Evolutionary conservation across 2,797 vertebrate species (phyloP).

Genomic region (Crenichthys baileyi): DNA sequence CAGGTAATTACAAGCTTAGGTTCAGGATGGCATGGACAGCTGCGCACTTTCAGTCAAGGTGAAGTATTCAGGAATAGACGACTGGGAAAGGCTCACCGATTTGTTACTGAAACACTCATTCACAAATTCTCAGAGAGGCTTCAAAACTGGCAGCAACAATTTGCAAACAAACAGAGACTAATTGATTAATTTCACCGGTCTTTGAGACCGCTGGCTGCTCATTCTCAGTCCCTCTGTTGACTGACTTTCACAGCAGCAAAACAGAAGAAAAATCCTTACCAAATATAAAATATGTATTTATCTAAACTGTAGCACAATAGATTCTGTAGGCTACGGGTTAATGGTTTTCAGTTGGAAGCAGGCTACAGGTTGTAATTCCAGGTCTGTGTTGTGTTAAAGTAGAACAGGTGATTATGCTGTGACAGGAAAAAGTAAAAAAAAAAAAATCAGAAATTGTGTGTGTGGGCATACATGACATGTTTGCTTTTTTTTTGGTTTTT

Average conservation of each 20-base stretch:
- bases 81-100: background rate
- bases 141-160: background rate
- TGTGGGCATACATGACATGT: background rate
- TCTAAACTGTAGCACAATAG: background rate
- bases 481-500: too few relatives aligned
- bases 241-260: too few relatives aligned
- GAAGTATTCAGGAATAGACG: background rate
- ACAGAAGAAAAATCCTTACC: too few relatives aligned
- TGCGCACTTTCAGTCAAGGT: background rate
- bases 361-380: background rate
- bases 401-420: background rate
- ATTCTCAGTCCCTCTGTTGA: background rate
- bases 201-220: background rate
- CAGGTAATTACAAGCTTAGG: background rate
- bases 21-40: background rate
- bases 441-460: background rate
- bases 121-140: background rate
- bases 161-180: conserved; percentile 1
- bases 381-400: background rate
- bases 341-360: background rate
- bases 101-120: background rate
- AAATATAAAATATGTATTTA: background rate
- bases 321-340: background rate
- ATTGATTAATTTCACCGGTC: background rate
- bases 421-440: too few relatives aligned